Conservation (phyloP, 2,113 vertebrate species). For the Tursiops truncatus region DNA sequence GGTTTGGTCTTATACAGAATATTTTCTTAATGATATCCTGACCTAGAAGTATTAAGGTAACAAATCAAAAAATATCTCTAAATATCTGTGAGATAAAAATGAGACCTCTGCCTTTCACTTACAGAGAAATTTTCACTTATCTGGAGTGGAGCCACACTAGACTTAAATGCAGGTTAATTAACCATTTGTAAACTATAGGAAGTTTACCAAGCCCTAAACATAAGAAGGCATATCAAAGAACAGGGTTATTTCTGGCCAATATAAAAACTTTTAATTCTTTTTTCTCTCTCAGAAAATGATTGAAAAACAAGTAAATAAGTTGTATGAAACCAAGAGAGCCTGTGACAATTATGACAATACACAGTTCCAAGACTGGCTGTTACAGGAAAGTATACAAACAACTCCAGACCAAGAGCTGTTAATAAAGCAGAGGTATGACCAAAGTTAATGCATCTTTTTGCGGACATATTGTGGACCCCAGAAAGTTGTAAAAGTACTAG, state of each 20-base stretch:
- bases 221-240: neutral
- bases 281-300: conserved; percentile 65
- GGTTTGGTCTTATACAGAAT: neutral
- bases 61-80: conserved; percentile 10
- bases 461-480: neutral
- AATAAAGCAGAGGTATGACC: conserved; percentile 49
- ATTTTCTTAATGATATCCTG: conserved; percentile 23
- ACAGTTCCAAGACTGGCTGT: conserved; percentile 55
- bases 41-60: neutral
- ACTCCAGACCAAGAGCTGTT: neutral
- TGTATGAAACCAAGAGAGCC: neutral
- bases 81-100: neutral
- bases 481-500: neutral
- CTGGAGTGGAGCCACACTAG: neutral
- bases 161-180: conserved; percentile 45
- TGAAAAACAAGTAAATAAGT: conserved; percentile 46
- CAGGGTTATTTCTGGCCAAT: conserved; percentile 17
- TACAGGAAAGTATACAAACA: neutral
- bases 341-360: neutral
- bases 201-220: conserved; percentile 22
- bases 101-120: conserved; percentile 11
- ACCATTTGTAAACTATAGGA: neutral
- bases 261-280: neutral
- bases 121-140: neutral
- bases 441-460: conserved; percentile 16